Evolutionary conservation across 2,888 invertebrate species (phyloP).

Genomic region (Heliconius ethilla): DNA sequence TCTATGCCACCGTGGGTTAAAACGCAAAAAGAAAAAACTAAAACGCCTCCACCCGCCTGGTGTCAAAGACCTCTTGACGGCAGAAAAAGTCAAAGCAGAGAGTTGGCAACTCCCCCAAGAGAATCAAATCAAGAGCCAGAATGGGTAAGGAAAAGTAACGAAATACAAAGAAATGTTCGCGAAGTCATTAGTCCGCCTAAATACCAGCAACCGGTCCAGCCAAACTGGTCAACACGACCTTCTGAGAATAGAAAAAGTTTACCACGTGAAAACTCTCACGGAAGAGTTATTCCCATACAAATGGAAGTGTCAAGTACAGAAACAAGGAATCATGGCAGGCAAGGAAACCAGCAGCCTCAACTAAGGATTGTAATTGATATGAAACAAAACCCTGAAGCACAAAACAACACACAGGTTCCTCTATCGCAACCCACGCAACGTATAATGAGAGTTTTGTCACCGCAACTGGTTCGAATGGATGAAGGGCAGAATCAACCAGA

Average conservation of each 20-base stretch:
- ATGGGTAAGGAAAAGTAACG: conserved; percentile 74
- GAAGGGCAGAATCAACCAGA: conserved; percentile 66
- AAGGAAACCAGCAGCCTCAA: conserved; percentile 65
- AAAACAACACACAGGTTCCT: conserved; percentile 54
- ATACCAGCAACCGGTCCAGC: conserved; percentile 69
- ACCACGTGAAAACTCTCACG: conserved; percentile 66
- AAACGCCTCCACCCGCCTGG: conserved; percentile 78
- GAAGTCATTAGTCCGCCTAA: conserved; percentile 75
- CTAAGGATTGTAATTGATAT: conserved; percentile 76
- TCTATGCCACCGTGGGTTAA: conserved; percentile 76
- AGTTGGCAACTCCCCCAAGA: conserved; percentile 70
- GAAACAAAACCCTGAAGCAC: conserved; percentile 62
- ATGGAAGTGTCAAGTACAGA: conserved; percentile 81
- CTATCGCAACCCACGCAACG: conserved; percentile 79
- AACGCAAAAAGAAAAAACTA: conserved; percentile 76
- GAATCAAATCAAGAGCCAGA: conserved; percentile 72
- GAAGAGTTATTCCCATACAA: conserved; percentile 85
- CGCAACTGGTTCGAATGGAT: conserved; percentile 78
- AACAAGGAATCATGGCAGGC: conserved; percentile 59
- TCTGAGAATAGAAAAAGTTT: conserved; percentile 76
- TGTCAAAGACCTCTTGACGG: conserved; percentile 70
- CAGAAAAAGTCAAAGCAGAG: conserved; percentile 67
- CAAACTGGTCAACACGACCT: conserved; percentile 74
- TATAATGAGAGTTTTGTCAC: conserved; percentile 77
- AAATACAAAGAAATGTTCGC: conserved; percentile 67